Evolutionary conservation across 2,888 invertebrate species (phyloP).

Genomic region (Polyploca ridens): DNA sequence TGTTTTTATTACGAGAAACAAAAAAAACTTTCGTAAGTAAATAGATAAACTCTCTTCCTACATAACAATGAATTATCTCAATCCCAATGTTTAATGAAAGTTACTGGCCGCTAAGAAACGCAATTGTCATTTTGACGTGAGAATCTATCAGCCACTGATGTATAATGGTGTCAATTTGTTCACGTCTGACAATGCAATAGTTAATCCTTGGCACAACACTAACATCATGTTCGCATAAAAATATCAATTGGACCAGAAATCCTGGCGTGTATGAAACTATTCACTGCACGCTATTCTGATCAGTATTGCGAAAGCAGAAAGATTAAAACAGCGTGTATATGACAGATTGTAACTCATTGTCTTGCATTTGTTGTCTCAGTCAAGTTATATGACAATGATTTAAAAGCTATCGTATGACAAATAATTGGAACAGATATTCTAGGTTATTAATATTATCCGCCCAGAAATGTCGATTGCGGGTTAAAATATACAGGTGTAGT

Average conservation of each 20-base stretch:
- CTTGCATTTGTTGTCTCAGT: conserved; percentile 3
- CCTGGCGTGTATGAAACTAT: background rate
- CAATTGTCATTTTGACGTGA: conserved; percentile 52
- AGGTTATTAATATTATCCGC: too few species aligned
- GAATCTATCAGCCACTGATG: conserved; percentile 70
- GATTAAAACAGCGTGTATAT: background rate
- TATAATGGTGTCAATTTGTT: conserved; percentile 77
- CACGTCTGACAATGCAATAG: conserved; percentile 71
- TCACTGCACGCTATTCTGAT: background rate
- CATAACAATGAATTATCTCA: background rate
- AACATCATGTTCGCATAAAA: conserved; percentile 72
- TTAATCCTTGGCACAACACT: conserved; percentile 79
- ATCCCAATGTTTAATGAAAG: background rate
- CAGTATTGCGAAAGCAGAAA: background rate
- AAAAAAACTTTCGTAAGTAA: too few species aligned
- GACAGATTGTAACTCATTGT: conserved; percentile 1
- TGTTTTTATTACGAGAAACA: too few species aligned
- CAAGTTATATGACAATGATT: background rate
- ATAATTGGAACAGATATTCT: background rate
- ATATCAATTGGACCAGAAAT: conserved; percentile 39
- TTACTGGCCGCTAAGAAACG: conserved; percentile 32
- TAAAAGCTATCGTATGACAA: background rate
- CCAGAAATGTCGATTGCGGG: too few species aligned
- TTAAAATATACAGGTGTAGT: too few species aligned
- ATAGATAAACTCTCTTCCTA: too few species aligned